phyloP scores from a whole-genome alignment of 2,888 invertebrate species.

The Macrosiphum euphorbiae region DNA sequence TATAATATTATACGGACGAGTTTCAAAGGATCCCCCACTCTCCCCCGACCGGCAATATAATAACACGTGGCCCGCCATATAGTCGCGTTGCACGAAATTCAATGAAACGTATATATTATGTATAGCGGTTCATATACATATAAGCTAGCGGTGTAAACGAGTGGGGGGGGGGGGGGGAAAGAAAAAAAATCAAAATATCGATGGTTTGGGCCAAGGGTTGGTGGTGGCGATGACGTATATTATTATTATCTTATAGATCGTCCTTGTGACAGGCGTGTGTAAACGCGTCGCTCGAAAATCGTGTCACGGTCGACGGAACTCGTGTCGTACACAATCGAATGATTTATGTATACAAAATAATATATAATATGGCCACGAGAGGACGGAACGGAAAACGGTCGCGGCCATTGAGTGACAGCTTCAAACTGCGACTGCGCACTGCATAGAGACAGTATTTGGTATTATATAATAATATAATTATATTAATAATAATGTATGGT shows the following conservation, averaged over 20 bases:
- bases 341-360: background rate
- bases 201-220: background rate
- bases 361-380: background rate
- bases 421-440: background rate
- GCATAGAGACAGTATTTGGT: background rate
- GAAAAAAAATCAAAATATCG: background rate
- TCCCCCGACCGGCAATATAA: background rate
- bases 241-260: constrained; percentile 24
- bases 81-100: background rate
- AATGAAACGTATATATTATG: background rate
- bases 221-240: background rate
- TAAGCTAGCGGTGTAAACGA: background rate
- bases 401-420: background rate
- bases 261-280: background rate
- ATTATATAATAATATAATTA: background rate
- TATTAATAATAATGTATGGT: background rate
- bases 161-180: background rate
- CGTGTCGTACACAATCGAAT: background rate
- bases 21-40: background rate
- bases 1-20: background rate
- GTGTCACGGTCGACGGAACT: background rate
- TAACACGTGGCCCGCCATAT: background rate
- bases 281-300: background rate
- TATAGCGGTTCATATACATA: background rate
- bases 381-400: background rate